These are phyloP conservation scores for Rhynchonycteris naso DNA, from an alignment of 2,797 vertebrate species.

Conservation along the genomic window DNA sequence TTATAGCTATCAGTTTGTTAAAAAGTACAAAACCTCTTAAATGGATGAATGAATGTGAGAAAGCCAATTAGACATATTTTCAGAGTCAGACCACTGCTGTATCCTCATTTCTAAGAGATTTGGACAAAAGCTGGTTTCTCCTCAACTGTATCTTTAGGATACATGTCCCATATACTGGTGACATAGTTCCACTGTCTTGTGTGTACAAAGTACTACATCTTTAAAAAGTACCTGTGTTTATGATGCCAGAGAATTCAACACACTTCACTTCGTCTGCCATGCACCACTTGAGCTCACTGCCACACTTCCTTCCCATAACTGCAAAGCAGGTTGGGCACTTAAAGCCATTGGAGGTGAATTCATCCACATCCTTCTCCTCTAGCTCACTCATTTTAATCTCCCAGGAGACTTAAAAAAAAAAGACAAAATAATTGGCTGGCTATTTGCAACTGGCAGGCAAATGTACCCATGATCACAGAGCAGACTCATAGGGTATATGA, in stretches of 20 bases:
- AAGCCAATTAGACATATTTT: not conserved
- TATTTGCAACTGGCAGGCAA: not conserved
- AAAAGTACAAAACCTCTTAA: not conserved
- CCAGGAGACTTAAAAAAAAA: conserved; percentile 55
- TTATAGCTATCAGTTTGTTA: not conserved
- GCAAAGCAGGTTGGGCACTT: conserved; percentile 66
- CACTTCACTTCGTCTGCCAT: conserved; percentile 4
- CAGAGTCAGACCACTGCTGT: not conserved
- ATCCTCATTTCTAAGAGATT: not conserved
- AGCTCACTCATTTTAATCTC: conserved; percentile 65
- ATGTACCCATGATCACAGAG: not conserved
- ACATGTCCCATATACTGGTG: too few species aligned
- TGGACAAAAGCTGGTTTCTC: not conserved
- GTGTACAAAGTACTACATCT: not conserved
- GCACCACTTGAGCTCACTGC: conserved; percentile 55
- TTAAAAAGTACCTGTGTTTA: conserved; percentile 61
- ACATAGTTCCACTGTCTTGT: not conserved
- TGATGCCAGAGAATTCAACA: conserved; percentile 52
- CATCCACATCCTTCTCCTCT: conserved; percentile 60
- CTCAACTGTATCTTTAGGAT: not conserved
- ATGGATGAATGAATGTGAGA: not conserved
- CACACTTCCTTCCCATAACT: conserved; percentile 22
- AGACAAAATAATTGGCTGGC: not conserved
- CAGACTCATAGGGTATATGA: not conserved
- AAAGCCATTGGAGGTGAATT: conserved; percentile 61